These are phyloP conservation scores for Menura novaehollandiae DNA, from an alignment of 2,113 vertebrate genomes.

Conservation along the genomic window DNA sequence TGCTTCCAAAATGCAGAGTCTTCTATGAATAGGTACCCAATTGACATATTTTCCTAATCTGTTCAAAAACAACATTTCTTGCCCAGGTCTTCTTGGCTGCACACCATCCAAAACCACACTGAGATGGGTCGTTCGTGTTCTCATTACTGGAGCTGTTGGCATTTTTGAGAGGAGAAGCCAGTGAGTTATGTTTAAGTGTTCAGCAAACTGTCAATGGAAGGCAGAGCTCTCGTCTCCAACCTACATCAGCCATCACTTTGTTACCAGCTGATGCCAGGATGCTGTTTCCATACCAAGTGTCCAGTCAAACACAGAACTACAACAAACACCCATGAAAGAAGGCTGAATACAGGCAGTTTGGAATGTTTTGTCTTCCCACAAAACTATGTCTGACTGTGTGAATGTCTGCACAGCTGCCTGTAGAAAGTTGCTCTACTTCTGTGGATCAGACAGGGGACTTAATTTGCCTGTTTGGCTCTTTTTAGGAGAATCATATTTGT, in stretches of 20 bases:
- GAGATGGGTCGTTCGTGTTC: not conserved
- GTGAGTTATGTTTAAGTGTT: not conserved
- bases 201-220: not conserved
- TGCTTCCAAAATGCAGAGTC: not conserved
- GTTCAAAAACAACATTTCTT: not conserved
- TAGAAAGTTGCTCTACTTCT: not conserved
- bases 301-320: not conserved
- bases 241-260: not conserved
- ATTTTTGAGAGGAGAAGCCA: not conserved
- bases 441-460: not conserved
- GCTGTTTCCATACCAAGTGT: not conserved
- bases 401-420: not conserved
- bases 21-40: not conserved
- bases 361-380: not conserved
- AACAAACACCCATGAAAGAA: not conserved
- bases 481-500: not conserved
- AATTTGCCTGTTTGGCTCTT: not conserved
- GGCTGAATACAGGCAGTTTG: not conserved
- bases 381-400: not conserved
- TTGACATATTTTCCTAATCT: not conserved
- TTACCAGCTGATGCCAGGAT: not conserved
- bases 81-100: not conserved
- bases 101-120: not conserved
- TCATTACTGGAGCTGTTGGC: not conserved
- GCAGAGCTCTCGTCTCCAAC: not conserved